Conservation (phyloP, 2,113 vertebrate species). For the Scophthalmus maximus region DNA sequence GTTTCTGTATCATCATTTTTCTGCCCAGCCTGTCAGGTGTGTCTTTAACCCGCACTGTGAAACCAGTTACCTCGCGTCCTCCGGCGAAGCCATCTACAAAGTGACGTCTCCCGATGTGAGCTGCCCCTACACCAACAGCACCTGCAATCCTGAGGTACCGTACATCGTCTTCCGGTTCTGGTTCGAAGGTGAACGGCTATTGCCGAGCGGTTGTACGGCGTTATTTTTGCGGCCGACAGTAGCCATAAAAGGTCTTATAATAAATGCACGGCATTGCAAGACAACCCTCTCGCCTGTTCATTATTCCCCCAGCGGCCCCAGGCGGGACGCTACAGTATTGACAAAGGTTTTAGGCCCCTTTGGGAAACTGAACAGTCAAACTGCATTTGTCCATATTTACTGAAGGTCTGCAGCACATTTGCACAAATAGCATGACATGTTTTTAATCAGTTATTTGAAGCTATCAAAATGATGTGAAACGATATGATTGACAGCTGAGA, state of each 20-base stretch:
- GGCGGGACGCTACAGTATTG: too few species aligned
- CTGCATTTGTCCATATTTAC: too few species aligned
- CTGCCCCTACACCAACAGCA: conserved; percentile 87
- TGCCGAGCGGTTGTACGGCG: too few species aligned
- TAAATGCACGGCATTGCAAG: too few species aligned
- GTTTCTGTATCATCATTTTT: background rate
- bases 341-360: background rate
- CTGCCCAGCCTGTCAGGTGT: background rate
- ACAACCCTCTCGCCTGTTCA: too few species aligned
- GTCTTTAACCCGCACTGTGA: conserved; percentile 33
- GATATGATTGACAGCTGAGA: too few species aligned
- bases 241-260: too few species aligned
- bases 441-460: too few species aligned
- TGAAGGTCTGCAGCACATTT: background rate
- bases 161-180: accelerated
- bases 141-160: conserved; percentile 88
- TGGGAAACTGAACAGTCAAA: background rate
- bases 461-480: too few species aligned
- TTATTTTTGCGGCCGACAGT: background rate
- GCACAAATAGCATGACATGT: background rate
- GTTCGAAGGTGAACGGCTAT: too few species aligned
- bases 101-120: conserved; percentile 82
- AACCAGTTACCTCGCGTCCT: conserved; percentile 89
- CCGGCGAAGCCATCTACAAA: conserved; percentile 90
- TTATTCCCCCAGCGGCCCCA: too few species aligned